Base-by-base conservation (phyloP, 2,888 invertebrate genomes). In the Rotaria macrura region DNA sequence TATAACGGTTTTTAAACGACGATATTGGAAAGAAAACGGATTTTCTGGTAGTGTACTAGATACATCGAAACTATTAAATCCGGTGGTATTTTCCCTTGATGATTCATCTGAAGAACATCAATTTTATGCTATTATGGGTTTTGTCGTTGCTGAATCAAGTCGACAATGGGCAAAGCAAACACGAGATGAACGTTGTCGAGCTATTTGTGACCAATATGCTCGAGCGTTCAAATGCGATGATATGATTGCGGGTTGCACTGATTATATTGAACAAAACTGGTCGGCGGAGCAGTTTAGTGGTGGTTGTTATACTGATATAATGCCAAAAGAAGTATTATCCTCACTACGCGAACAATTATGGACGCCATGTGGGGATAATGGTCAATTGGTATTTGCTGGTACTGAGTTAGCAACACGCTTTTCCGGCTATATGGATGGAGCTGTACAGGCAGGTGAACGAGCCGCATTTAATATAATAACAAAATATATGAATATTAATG, bases 1-100 rank as follows among this genome's bases (percentile, higher is more conserved):
- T 57, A 89, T 91, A 85, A 87, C 91, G 49, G 91, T 91, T 86
- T 92, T 91, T 88, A 88, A 89, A 57, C 88, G 87, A 29, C 88
- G 90, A 6, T 92, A 91, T 88, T 92, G 92, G 92, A 89, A 89
- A 85, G 88, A 90, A 65, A 89, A 90, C 86, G 91, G 91, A 90
- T 84, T 84, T 84, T 72, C 65, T 65, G 85, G 85, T 38, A 89
- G 89, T 4, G 87, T 87, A 5, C 87, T 88, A 10, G 83, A 79
- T 79, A 79, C 79, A 43, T 85, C 85, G 12, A 87, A 20, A 87
- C 87, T 17, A 89, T 89, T 87, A 88, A 87, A 47, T 85, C 87
- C 25, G 90, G 91, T 9, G 23, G 5, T 43, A 25, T 79, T n/a
- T n/a, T n/a, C 79, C 10, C 43, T 34, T 79, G 79, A 79, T 43